Percentiles rank a stretch among this genome's conserved stretches.
These are phyloP conservation scores for Eupeodes corollae DNA, from an alignment of 1,140 invertebrate species.

Conservation along the genomic window DNA sequence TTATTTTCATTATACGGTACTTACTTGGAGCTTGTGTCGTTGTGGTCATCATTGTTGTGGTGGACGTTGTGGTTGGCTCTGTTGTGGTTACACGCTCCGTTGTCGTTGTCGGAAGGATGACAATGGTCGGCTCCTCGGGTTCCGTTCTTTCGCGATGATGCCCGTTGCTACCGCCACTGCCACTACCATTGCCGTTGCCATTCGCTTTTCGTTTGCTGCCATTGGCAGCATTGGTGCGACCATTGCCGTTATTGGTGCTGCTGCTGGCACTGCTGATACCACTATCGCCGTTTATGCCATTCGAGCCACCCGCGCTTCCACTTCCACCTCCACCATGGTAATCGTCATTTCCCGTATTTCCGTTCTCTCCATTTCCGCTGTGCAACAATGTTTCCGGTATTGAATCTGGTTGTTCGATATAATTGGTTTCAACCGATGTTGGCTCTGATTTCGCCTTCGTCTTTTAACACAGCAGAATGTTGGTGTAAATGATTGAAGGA, in stretches of 20 bases:
- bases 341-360: conserved; percentile 39
- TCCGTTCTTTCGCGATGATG: not conserved
- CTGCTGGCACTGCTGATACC: conserved; percentile 1
- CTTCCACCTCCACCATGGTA: conserved; percentile 41
- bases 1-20: conserved; percentile 14
- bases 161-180: not conserved
- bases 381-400: conserved; percentile 22
- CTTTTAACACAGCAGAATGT: conserved; percentile 13
- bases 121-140: too few relatives aligned
- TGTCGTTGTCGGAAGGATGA: too few relatives aligned
- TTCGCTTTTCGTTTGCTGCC: conserved; percentile 14
- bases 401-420: conserved; percentile 36
- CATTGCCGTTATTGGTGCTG: conserved; percentile 15
- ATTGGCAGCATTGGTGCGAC: conserved; percentile 24
- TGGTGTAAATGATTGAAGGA: not conserved
- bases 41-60: conserved; percentile 48
- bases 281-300: conserved; percentile 7
- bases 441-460: conserved; percentile 34
- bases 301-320: conserved; percentile 29
- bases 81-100: conserved; percentile 24
- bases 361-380: conserved; percentile 35
- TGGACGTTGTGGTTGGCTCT: conserved; percentile 40
- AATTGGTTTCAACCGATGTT: conserved; percentile 35
- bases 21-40: conserved; percentile 59
- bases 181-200: conserved; percentile 8